phyloP scores from a whole-genome alignment of 1,140 invertebrate species.

The Charaxes varanes region DNA sequence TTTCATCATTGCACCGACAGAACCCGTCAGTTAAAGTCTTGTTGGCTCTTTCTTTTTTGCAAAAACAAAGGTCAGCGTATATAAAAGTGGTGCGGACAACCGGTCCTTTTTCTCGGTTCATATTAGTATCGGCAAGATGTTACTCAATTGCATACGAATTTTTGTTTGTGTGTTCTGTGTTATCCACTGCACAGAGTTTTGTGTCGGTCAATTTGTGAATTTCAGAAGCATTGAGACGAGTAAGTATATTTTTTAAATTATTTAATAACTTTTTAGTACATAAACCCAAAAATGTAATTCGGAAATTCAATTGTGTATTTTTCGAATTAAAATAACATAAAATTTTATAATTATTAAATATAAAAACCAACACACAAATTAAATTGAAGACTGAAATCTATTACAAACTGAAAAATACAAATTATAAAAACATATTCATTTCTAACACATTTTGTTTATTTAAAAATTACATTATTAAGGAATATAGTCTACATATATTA shows the following conservation, averaged over 20 bases:
- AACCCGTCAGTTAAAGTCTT: constrained; percentile 2
- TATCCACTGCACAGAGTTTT: constrained; percentile 18
- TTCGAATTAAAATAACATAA: no score
- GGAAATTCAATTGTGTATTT: no score
- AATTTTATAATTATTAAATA: no score
- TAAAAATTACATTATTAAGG: no score
- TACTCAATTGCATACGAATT: constrained; percentile 24
- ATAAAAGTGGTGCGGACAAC: constrained; percentile 26
- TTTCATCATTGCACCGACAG: not conserved
- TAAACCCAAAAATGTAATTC: no score
- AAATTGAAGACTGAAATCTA: no score
- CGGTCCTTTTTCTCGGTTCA: constrained; percentile 27
- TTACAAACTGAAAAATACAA: no score
- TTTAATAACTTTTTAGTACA: no score
- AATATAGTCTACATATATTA: no score
- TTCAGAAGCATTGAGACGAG: constrained; percentile 24
- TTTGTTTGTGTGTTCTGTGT: constrained; percentile 21
- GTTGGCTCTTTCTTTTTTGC: constrained; percentile 20
- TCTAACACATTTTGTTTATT: no score
- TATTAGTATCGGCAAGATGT: constrained; percentile 30
- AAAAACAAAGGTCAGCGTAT: constrained; percentile 28
- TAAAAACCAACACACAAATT: no score
- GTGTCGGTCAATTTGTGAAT: constrained; percentile 25
- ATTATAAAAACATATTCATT: no score
- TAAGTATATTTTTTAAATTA: constrained; percentile 21